Evolutionary conservation across 2,797 vertebrate species (phyloP), one percentile per base, ranked within the genome.

Genomic region (Peromyscus attwateri): DNA sequence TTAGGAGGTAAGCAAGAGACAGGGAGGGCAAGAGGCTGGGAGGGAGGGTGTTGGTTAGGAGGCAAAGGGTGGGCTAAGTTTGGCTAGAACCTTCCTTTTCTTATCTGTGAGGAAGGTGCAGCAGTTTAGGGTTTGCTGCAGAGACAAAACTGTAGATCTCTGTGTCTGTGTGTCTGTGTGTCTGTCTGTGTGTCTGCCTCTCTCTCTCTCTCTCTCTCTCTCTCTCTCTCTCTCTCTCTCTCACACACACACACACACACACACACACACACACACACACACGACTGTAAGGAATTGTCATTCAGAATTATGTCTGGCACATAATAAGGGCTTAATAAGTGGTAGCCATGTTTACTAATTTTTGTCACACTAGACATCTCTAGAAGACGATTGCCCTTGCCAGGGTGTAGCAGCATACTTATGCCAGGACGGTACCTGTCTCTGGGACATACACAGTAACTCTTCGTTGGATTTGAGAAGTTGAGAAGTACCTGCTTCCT

Each of bases 361-460:
- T 89, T 90, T 66, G 52, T 52, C 14, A 68, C 60, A 83, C 73
- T 46, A 79, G 49, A 92, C 23, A 60, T 73, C 87, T 93, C 57
- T 92, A 21, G 73, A 76, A 85, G n/a, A 6, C n/a, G 75, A 49
- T 49, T 85, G 25, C 52, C 66, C 43, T 73, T 62, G 70, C 55
- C 70, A 70, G 81, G 75, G 64, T 66, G 90, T 14, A 49, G 76
- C 73, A 95, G 49, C 19, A 2, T 46, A 66, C 55, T 79, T 73
- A 79, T 0, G 25, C 55, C 23, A 16, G 87, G 13, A 40, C 0
- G 23, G 27, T 85, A 34, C 49, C 62, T 68, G 77, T 66, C n/a
- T 52, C 25, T 29, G 71, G 73, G 31, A 87, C 81, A 94, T 80
- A 62, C 31, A 64, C 49, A 80, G 73, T 85, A 89, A 94, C 76